Percentiles rank a stretch among this genome's conserved stretches.
These are phyloP conservation scores for Apeira syringaria DNA, from an alignment of 2,888 invertebrate species.

Conservation along the genomic window DNA sequence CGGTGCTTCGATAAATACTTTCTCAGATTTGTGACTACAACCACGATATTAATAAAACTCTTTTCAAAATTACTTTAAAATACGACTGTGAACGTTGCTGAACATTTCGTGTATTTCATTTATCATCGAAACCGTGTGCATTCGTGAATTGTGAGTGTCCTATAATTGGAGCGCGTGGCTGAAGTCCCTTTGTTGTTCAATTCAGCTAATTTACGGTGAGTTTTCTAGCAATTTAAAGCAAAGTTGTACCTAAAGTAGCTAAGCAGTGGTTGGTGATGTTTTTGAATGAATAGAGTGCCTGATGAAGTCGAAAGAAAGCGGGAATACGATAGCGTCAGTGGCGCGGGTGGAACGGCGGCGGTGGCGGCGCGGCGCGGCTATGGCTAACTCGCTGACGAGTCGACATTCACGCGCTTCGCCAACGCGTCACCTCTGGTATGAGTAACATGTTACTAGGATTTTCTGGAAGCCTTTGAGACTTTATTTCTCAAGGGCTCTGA, in stretches of 20 bases:
- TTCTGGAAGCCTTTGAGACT: conserved; percentile 69
- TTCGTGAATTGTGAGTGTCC: conserved; percentile 81
- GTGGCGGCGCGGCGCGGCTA: conserved; percentile 44
- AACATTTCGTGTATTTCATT: conserved; percentile 64
- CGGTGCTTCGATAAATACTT: conserved; percentile 77
- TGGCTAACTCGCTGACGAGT: conserved; percentile 61
- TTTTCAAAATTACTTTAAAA: conserved; percentile 57
- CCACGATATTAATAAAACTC: conserved; percentile 72
- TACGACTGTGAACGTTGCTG: conserved; percentile 58
- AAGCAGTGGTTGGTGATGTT: conserved; percentile 29
- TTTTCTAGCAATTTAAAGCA: conserved; percentile 46
- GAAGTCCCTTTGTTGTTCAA: conserved; percentile 82
- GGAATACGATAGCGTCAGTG: conserved; percentile 69
- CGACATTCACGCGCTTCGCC: conserved; percentile 65
- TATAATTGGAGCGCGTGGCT: conserved; percentile 83
- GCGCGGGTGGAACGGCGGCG: conserved; percentile 50
- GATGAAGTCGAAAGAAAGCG: conserved; percentile 13
- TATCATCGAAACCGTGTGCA: conserved; percentile 65
- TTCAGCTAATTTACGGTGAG: conserved; percentile 77
- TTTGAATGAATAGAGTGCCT: conserved; percentile 24
- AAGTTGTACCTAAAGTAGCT: conserved; percentile 33
- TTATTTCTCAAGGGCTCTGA: too few species aligned
- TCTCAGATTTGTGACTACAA: conserved; percentile 73
- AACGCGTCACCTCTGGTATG: conserved; percentile 69
- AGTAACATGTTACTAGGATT: conserved; percentile 58